phyloP scores from a whole-genome alignment of 2,888 invertebrate genomes.

The Orchesellides sinensis region DNA sequence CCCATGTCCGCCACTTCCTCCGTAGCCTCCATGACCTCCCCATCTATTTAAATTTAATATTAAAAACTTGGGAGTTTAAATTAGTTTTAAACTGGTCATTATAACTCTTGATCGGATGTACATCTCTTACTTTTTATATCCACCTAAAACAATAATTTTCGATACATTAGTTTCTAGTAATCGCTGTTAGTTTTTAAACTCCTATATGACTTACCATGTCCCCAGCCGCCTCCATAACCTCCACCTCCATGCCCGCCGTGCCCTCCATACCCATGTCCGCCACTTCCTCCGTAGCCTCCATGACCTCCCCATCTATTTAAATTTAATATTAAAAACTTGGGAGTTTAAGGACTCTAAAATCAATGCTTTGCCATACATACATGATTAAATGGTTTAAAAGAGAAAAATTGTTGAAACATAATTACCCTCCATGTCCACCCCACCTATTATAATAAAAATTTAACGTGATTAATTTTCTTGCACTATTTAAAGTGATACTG shows the following conservation, averaged over 20 bases:
- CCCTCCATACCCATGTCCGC: conserved; percentile 16
- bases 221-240: conserved; percentile 9
- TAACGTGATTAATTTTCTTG: no score
- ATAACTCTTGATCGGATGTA: no score
- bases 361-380: background rate
- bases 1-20: conserved; percentile 14
- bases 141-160: background rate
- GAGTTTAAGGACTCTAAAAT: background rate
- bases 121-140: background rate
- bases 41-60: no score
- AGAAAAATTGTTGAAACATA: background rate
- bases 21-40: conserved; percentile 33
- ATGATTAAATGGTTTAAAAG: no score
- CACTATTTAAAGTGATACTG: no score
- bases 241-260: conserved; percentile 24
- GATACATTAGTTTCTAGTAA: background rate
- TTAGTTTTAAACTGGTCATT: no score
- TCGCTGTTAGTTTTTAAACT: background rate
- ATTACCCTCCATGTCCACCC: background rate
- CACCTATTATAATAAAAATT: background rate
- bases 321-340: conserved; percentile 6
- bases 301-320: background rate
- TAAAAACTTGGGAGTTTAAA: no score
- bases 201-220: background rate
- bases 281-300: conserved; percentile 25